Conservation (phyloP, 2,888 invertebrate genomes). For the Colletes collaris region DNA sequence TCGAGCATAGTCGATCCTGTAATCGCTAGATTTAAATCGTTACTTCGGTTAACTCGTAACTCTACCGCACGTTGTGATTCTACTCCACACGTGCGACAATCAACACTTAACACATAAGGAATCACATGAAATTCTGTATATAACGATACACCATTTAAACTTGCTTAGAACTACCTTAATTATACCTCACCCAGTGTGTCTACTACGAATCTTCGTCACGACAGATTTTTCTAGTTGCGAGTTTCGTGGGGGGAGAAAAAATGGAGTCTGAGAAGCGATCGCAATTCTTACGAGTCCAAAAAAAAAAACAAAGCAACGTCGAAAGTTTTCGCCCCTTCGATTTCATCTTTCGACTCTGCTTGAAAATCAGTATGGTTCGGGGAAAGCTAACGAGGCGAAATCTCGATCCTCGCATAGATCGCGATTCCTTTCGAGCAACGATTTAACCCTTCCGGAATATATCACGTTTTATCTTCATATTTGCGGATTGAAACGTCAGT, state of each 20-base stretch:
- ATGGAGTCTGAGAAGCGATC: slow-evolving; percentile 8
- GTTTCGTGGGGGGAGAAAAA: too few species aligned
- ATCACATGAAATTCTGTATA: slow-evolving; percentile 72
- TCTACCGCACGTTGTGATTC: slow-evolving; percentile 59
- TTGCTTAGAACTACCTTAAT: slow-evolving; percentile 61
- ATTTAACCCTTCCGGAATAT: background rate
- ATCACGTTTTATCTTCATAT: too few species aligned
- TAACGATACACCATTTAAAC: slow-evolving; percentile 58
- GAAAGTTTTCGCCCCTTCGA: slow-evolving; percentile 6
- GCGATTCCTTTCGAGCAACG: background rate
- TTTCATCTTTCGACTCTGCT: background rate
- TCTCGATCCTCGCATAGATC: slow-evolving; percentile 1
- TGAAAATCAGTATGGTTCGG: background rate
- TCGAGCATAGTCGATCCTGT: slow-evolving; percentile 42
- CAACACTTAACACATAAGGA: slow-evolving; percentile 75
- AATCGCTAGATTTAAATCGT: slow-evolving; percentile 31
- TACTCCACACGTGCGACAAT: slow-evolving; percentile 67
- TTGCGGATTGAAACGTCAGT: too few species aligned
- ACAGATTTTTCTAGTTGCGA: too few species aligned
- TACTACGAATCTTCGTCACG: slow-evolving; percentile 10
- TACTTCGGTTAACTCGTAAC: slow-evolving; percentile 50
- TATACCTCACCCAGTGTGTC: slow-evolving; percentile 57
- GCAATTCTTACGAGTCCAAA: slow-evolving; percentile 18
- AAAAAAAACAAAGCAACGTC: slow-evolving; percentile 27
- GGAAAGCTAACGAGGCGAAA: background rate